Evolutionary conservation across 1,140 invertebrate genomes (phyloP), one percentile per base, ranked within the genome.

Genomic region (Pteromalus puparum): DNA sequence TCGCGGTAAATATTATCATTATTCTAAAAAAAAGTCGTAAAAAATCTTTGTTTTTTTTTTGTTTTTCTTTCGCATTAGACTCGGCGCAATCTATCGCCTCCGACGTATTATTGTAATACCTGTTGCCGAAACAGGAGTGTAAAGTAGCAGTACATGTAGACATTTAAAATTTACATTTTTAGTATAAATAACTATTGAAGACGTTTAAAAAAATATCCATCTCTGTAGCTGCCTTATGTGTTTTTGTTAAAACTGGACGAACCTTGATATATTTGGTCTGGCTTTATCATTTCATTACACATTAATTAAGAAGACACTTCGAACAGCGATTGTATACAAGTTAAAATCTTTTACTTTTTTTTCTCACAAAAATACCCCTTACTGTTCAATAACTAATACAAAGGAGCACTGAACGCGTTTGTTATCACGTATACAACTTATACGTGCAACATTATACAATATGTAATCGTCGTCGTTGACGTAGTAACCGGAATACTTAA

Each of bases 401-500:
- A 42, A 42, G 10, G 38, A 42, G 38, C 30, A 34, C 30, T 5
- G 30, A 34, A 34, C 30, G 30, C 30, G 30, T 4, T 6, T 0
- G 30, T 34, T 34, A 34, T 5, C 6, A 34, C 30, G 30, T 34
- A 34, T 34, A 4, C 30, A 34, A 34, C 30, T 2, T 0, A 34
- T 4, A 34, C 30, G 30, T 34, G 30, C 3, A 5, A 34, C 30
- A 34, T 34, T 34, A 34, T 34, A 34, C 30, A 34, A 34, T 34
- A 5, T 34, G 30, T 34, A 9, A 42, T 42, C 38, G 38, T 42
- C 38, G 38, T 42, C 9, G 7, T 1, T 42, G 38, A n/a, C 7
- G 53, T 48, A 48, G 9, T 15, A 48, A 13, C 46, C 46, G 15
- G n/a, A 75, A 75, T 75, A 48, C 74, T 75, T 75, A 75, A 75